These are phyloP conservation scores for Pseudocheirus occidentalis DNA, from an alignment of 2,797 vertebrate species.

Conservation along the genomic window DNA sequence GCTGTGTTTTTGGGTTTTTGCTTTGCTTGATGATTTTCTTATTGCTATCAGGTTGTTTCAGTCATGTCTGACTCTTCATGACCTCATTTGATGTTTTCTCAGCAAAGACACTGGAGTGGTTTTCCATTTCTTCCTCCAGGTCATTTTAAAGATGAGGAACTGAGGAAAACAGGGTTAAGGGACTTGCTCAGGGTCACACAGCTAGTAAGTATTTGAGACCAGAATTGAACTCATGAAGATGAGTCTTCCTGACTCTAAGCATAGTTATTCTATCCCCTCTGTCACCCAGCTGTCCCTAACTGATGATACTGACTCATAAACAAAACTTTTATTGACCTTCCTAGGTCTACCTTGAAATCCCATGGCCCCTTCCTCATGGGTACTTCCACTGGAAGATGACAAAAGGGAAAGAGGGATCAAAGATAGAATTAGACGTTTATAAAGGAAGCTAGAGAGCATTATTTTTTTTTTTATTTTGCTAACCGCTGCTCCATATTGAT, in stretches of 20 bases:
- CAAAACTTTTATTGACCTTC: background rate
- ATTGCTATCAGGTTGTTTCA: background rate
- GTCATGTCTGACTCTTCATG: background rate
- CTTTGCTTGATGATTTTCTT: background rate
- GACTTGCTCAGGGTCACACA: too few species aligned
- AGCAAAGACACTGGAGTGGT: background rate
- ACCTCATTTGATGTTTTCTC: background rate
- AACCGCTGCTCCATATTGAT: background rate
- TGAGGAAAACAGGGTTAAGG: background rate
- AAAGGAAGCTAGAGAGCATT: background rate
- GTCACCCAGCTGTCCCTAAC: too few species aligned
- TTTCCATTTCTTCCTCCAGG: background rate
- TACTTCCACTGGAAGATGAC: background rate
- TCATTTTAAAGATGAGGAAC: background rate
- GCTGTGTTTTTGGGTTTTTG: background rate
- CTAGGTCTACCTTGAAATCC: conserved; percentile 10
- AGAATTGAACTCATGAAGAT: too few species aligned
- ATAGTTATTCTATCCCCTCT: too few species aligned
- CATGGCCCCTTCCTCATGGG: background rate
- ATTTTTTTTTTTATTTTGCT: background rate
- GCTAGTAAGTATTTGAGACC: too few species aligned
- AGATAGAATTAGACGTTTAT: background rate
- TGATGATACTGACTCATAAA: background rate
- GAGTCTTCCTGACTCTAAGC: too few species aligned
- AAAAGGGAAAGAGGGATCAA: background rate